These are phyloP conservation scores for Entomyzon cyanotis DNA, from an alignment of 2,113 vertebrate genomes.

Conservation along the genomic window DNA sequence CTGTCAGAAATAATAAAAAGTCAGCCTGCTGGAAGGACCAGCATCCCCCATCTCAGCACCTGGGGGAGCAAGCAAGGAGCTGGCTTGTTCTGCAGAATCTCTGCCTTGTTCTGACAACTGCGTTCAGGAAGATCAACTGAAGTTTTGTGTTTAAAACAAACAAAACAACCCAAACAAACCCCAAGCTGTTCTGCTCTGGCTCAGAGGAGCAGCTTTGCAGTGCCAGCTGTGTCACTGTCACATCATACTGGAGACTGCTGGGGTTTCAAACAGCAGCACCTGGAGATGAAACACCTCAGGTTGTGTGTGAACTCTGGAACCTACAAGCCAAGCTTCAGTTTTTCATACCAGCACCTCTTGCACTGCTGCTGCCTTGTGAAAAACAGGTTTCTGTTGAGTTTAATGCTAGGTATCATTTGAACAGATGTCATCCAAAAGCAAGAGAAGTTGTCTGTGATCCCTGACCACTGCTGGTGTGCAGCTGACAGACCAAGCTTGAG, in stretches of 20 bases:
- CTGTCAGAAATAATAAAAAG: neutral
- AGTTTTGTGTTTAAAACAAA: neutral
- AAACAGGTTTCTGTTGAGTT: neutral
- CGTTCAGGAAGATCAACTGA: neutral
- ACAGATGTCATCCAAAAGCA: neutral
- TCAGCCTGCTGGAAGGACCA: neutral
- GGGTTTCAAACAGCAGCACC: neutral
- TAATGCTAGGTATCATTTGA: neutral
- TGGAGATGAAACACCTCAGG: neutral
- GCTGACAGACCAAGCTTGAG: neutral
- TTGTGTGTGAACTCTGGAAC: neutral
- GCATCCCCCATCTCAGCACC: accelerated
- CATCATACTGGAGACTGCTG: neutral
- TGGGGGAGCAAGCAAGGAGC: neutral
- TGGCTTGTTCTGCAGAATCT: neutral
- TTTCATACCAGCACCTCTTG: neutral
- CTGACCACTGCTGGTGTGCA: neutral
- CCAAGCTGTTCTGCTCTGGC: neutral
- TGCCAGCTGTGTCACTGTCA: neutral
- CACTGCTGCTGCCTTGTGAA: neutral
- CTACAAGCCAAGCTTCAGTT: neutral
- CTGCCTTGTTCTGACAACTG: neutral
- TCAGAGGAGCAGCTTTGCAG: neutral
- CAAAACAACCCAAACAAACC: neutral
- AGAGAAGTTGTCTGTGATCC: neutral